Percentiles rank a stretch among this genome's conserved stretches.
Evolutionary conservation across 2,113 vertebrate species (phyloP).

Genomic region (Crotophaga sulcirostris): DNA sequence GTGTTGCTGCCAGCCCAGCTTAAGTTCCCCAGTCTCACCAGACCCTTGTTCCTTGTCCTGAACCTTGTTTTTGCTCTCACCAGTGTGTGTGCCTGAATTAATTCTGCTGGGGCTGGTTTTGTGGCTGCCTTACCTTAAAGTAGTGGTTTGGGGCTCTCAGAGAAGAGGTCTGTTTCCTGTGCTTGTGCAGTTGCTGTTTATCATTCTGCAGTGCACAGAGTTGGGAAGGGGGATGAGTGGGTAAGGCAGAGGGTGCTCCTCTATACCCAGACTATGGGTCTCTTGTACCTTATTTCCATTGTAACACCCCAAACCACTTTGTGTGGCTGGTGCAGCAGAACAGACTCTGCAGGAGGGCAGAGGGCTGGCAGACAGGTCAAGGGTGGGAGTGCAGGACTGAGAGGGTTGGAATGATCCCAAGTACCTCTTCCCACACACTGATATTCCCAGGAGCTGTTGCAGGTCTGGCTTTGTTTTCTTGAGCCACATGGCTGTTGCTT

Average conservation of each 20-base stretch:
- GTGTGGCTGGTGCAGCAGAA: not conserved
- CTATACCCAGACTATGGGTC: not conserved
- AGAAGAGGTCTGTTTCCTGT: not conserved
- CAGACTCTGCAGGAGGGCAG: not conserved
- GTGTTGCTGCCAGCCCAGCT: not conserved
- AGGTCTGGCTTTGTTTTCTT: not conserved
- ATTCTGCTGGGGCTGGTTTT: not conserved
- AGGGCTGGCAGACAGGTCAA: not conserved
- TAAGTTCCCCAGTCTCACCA: not conserved
- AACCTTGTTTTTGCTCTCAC: not conserved
- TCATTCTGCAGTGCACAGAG: not conserved
- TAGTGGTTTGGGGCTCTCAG: not conserved
- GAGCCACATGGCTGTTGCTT: not conserved
- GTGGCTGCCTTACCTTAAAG: not conserved
- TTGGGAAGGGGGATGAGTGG: not conserved
- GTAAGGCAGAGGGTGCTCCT: not conserved
- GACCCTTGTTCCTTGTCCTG: not conserved
- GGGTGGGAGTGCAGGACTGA: not conserved
- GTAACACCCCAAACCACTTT: not conserved
- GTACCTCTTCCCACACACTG: not conserved
- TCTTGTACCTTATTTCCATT: not conserved
- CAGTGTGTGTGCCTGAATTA: not conserved
- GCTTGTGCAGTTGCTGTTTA: not conserved
- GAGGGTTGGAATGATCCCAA: not conserved
- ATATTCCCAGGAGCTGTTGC: not conserved